Evolutionary conservation across 2,888 invertebrate species (phyloP), one percentile per base, ranked within the genome.

Genomic region (Anorthoa munda): DNA sequence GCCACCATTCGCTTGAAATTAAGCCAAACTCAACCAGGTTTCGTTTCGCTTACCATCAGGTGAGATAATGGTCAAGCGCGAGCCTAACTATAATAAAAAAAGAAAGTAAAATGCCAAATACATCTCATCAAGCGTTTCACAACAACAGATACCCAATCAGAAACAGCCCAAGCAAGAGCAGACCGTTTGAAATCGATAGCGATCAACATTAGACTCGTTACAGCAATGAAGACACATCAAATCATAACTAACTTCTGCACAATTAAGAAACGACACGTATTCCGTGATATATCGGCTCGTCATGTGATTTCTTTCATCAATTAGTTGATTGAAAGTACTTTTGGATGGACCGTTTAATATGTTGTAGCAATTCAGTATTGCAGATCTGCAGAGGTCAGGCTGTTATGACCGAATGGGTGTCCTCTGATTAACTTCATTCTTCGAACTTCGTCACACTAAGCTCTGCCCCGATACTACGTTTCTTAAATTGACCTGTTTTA

Each of bases 111-210:
- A n/a, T n/a, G 31, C 31, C 31, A 31, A 31, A 31, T 1, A 31
- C 7, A 7, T 31, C 7, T 9, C 39, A 39, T n/a, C n/a, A 39
- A 9, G 39, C 39, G 39, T 39, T 39, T 39, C 39, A 39, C 1
- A 9, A 39, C 15, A 7, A 26, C 31, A 45, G 11, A 46, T 61
- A 26, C 50, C 64, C 26, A 81, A 81, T 48, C 0, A 70, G 31
- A 58, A 55, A 18, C 1, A 0, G 0, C 48, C 65, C 0, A 72
- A 60, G 0, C 23, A 71, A 50, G 63, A 72, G 2, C 50, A 75
- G 12, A 63, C 84, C 75, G 13, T 71, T 64, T 81, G 83, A 83
- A 83, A 83, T 83, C 83, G 83, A 83, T 83, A 83, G 84, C 50
- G 83, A 83, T 83, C 83, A 83, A 83, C 82, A 70, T 79, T 77